These are phyloP conservation scores for Dicyrtoma fusca DNA, from an alignment of 2,888 invertebrate species.

Conservation along the genomic window DNA sequence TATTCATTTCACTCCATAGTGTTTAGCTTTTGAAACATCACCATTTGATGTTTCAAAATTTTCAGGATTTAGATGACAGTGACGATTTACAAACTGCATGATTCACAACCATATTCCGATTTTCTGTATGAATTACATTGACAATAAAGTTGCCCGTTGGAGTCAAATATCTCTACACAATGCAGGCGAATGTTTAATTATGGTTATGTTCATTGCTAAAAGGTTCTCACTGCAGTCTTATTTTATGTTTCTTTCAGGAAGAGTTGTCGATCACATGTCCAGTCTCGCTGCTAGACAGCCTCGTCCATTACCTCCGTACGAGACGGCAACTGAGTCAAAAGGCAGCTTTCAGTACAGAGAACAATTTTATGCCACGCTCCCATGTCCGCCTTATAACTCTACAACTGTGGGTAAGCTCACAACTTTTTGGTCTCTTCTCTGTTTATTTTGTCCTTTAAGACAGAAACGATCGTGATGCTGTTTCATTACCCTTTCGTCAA, in stretches of 20 bases:
- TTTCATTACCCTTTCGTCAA: no score
- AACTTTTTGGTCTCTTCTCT: background rate
- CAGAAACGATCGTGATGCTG: background rate
- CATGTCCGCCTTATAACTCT: conserved; percentile 45
- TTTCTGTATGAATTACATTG: no score
- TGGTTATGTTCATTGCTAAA: no score
- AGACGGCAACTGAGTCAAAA: background rate
- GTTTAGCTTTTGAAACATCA: no score
- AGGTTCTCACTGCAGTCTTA: background rate
- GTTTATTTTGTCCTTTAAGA: background rate
- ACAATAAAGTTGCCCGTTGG: no score
- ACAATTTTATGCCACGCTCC: conserved; percentile 47
- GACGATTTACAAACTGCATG: no score
- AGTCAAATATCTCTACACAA: no score
- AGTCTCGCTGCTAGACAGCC: conserved; percentile 14
- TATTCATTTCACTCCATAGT: no score
- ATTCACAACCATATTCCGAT: no score
- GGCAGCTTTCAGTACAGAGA: conserved; percentile 31
- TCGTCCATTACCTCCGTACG: conserved; percentile 15
- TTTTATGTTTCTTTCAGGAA: conserved; percentile 2
- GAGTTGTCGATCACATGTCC: conserved; percentile 34
- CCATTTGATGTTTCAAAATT: no score
- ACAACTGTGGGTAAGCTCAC: conserved; percentile 24
- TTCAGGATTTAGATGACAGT: no score
- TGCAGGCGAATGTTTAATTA: no score